Percentiles rank a stretch among this genome's conserved stretches.
Conservation (phyloP, 2,888 invertebrate species). For the Maniola hyperantus region DNA sequence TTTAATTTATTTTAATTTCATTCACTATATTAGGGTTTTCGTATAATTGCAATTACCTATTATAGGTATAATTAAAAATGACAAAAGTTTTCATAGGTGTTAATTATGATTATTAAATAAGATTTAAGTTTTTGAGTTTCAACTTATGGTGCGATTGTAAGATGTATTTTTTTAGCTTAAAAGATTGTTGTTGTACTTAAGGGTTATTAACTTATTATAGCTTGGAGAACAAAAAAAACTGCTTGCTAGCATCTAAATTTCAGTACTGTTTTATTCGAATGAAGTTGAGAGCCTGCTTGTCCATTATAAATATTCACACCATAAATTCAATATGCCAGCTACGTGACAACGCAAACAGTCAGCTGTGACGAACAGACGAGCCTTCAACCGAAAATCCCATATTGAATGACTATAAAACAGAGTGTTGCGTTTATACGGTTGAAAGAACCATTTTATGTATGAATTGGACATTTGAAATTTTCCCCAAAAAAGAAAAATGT, state of each 20-base stretch:
- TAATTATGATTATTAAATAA: no score
- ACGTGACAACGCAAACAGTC: conserved; percentile 22
- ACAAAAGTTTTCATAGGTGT: no score
- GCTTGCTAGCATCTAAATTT: background rate
- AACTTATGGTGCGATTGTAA: no score
- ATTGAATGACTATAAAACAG: conserved; percentile 21
- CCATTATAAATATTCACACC: conserved; percentile 8
- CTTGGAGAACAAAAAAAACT: background rate
- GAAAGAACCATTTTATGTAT: conserved; percentile 12
- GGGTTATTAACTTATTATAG: background rate
- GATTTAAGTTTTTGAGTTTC: no score
- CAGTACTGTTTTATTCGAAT: background rate
- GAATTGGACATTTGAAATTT: conserved; percentile 9
- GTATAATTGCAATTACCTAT: no score
- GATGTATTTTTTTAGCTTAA: background rate
- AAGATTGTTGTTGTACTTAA: background rate
- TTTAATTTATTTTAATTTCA: no score
- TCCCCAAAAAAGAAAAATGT: conserved; percentile 8
- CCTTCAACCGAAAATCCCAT: conserved; percentile 34
- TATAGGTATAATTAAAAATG: no score
- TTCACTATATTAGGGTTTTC: no score
- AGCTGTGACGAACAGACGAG: conserved; percentile 22
- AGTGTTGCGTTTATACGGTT: conserved; percentile 19
- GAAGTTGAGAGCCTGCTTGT: background rate
- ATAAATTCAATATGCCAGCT: conserved; percentile 12